These are phyloP conservation scores for Celastrina argiolus DNA, from an alignment of 2,888 invertebrate species.

Conservation along the genomic window DNA sequence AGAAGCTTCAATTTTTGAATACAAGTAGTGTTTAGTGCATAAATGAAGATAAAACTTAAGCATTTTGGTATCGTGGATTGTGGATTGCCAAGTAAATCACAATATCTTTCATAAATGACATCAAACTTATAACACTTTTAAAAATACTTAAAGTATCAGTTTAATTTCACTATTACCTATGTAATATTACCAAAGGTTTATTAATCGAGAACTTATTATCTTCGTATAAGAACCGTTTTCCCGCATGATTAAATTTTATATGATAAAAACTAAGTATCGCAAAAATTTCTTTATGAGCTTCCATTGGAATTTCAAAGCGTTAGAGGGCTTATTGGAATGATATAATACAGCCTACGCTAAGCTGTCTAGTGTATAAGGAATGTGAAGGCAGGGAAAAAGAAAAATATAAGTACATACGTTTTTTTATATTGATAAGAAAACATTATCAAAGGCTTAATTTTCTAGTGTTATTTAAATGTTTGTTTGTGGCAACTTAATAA, in stretches of 20 bases:
- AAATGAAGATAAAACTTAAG: no score
- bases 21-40: no score
- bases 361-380: background rate
- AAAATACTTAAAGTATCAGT: no score
- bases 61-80: no score
- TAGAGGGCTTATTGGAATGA: constrained; percentile 11
- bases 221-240: background rate
- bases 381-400: background rate
- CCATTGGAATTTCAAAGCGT: constrained; percentile 14
- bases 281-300: constrained; percentile 16
- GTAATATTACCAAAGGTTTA: no score
- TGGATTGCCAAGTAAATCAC: no score
- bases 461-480: no score
- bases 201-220: background rate
- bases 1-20: no score
- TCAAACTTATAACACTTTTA: no score
- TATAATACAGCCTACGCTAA: background rate
- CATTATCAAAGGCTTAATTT: background rate
- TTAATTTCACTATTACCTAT: no score
- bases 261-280: constrained; percentile 21
- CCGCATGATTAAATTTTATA: constrained; percentile 2
- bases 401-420: background rate
- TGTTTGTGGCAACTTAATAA: no score
- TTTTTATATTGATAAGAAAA: background rate
- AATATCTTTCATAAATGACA: no score